Evolutionary conservation across 2,113 vertebrate genomes (phyloP), one percentile per base, ranked within the genome.

Genomic region (Rhinogobius similis): DNA sequence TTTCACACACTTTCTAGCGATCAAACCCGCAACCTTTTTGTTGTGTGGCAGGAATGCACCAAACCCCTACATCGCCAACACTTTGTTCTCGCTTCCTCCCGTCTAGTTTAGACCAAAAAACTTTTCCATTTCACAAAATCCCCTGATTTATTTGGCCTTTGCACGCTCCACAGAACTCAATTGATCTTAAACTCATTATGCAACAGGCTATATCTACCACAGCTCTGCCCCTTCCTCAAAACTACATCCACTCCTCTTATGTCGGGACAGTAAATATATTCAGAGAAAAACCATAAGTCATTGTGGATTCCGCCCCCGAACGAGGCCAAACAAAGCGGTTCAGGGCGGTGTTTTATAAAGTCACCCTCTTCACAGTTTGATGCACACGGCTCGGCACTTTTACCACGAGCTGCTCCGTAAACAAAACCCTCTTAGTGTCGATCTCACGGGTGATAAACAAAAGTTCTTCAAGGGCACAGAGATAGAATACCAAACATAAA

Each of bases 361-460:
- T 55, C 52, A 26, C 23, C 52, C 52, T 55, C 11, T 55, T 55
- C 52, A 55, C 24, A 55, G 52, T 26, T 26, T 55, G 52, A n/a
- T 26, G 52, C 52, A 14, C 52, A 55, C 52, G 52, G 23, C 52
- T 55, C 52, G 46, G 46, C n/a, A n/a, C 43, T 46, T 46, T 46
- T n/a, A 23, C 50, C 50, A 11, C 21, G n/a, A 52, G 11, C 52
- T 14, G 52, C 52, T 24, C 52, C 52, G 52, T 55, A 55, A 55
- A 55, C 52, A 55, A 55, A 55, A 55, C 11, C 52, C 52, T 55
- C 24, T 55, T 55, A 55, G 23, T 24, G 52, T 55, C 52, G 52
- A 55, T 55, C 52, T 26, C 52, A 14, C 52, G 13, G 52, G 23
- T 55, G 52, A 55, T 55, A 55, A 26, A 26, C 52, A 26, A 24